These are phyloP conservation scores for Petrocephalus schoutedeni DNA, from an alignment of 2,797 vertebrate genomes.

Conservation along the genomic window DNA sequence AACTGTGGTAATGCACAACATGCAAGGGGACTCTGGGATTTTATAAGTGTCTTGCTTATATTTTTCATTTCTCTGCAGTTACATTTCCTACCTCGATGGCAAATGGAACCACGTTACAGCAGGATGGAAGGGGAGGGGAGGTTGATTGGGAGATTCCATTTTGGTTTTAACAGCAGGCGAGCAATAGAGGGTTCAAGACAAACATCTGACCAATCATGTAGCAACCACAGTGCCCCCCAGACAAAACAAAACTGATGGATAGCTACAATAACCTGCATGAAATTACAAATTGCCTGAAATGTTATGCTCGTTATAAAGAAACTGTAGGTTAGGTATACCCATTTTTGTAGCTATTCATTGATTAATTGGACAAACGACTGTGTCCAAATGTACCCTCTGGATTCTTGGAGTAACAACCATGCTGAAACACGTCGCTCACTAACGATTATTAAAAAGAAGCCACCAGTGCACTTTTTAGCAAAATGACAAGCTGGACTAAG, in stretches of 20 bases:
- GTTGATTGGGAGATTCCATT: neutral
- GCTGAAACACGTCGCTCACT: neutral
- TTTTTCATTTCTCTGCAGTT: constrained; percentile 5
- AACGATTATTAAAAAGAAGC: neutral
- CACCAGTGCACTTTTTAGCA: neutral
- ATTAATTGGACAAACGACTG: constrained; percentile 2
- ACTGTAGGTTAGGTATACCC: neutral
- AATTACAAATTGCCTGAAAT: constrained; percentile 1
- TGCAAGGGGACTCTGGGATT: neutral
- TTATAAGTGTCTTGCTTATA: neutral
- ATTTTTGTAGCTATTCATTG: constrained; percentile 3
- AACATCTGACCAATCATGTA: neutral
- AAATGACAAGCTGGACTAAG: neutral
- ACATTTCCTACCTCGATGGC: neutral
- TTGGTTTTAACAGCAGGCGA: neutral
- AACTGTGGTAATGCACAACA: constrained; percentile 3
- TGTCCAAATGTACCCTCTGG: neutral
- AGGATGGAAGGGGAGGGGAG: neutral
- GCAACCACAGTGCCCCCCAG: neutral
- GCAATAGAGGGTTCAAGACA: neutral
- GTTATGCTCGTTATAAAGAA: neutral
- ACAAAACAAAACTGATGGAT: neutral
- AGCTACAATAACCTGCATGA: neutral
- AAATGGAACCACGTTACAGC: neutral
- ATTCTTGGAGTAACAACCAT: neutral